Evolutionary conservation across 2,888 invertebrate genomes (phyloP).

Genomic region (Trichopria drosophilae): DNA sequence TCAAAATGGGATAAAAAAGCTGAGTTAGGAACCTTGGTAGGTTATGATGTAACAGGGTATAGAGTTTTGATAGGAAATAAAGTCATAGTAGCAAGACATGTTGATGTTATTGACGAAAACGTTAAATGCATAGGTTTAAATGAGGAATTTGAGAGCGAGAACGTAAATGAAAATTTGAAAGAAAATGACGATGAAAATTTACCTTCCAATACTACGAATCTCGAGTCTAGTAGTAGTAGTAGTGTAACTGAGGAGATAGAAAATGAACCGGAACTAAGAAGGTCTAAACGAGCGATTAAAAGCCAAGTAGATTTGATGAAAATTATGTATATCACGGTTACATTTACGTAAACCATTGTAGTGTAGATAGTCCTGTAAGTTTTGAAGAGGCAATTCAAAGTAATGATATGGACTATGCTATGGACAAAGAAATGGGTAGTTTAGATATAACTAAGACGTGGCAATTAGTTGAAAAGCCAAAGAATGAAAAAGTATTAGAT

Average conservation of each 20-base stretch:
- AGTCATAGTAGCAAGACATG: conserved; percentile 17
- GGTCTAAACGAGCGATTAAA: background rate
- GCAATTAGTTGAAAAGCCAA: conserved; percentile 3
- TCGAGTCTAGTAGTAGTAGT: too few relatives aligned
- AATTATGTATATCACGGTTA: conserved; percentile 1
- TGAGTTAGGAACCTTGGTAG: too few relatives aligned
- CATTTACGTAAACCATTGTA: conserved; percentile 19
- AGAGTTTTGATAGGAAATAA: too few relatives aligned
- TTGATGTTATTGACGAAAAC: conserved; percentile 15
- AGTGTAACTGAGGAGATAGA: too few relatives aligned
- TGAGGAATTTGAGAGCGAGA: background rate
- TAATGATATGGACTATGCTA: background rate
- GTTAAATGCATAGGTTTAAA: conserved; percentile 12
- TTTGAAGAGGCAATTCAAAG: background rate
- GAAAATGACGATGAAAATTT: conserved; percentile 4
- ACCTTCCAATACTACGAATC: too few relatives aligned
- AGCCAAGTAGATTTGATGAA: background rate
- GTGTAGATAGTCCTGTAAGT: background rate
- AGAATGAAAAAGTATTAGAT: background rate
- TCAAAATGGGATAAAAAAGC: too few relatives aligned
- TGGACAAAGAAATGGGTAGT: conserved; percentile 2
- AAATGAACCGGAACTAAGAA: background rate
- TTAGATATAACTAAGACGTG: background rate
- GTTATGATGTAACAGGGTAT: conserved; percentile 9
- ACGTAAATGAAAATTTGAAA: conserved; percentile 1